Percentiles rank a stretch among this genome's conserved stretches.
These are phyloP conservation scores for Neocrepidodera transversa DNA, from an alignment of 2,888 invertebrate genomes.

Conservation along the genomic window DNA sequence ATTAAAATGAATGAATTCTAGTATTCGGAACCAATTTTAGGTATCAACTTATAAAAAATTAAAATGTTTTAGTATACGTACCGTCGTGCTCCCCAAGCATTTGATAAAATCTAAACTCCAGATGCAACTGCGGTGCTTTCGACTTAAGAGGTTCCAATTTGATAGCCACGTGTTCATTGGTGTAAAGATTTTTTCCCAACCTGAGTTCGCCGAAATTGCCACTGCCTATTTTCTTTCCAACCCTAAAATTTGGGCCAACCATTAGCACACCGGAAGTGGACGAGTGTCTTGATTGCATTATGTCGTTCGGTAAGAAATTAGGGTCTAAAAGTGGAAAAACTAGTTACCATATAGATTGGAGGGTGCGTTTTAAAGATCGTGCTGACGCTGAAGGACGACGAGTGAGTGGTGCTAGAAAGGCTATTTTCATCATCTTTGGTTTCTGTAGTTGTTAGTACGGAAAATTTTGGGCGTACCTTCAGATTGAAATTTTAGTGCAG, in stretches of 20 bases:
- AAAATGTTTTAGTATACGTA: slow-evolving; percentile 55
- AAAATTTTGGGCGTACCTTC: slow-evolving; percentile 31
- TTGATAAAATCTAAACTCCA: slow-evolving; percentile 99
- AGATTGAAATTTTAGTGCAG: slow-evolving; percentile 16
- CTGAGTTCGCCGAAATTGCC: slow-evolving; percentile 99
- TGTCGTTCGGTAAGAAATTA: slow-evolving; percentile 39
- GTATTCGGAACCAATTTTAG: no score
- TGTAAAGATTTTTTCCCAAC: slow-evolving; percentile 99
- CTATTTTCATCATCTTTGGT: slow-evolving; percentile 42
- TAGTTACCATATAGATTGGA: slow-evolving; percentile 43
- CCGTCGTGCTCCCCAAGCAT: slow-evolving; percentile 96
- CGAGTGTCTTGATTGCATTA: slow-evolving; percentile 82
- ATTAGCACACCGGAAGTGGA: slow-evolving; percentile 91
- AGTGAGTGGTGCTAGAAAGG: slow-evolving; percentile 28
- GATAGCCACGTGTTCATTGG: slow-evolving; percentile 99
- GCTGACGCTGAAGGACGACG: slow-evolving; percentile 4
- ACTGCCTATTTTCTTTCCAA: slow-evolving; percentile 99
- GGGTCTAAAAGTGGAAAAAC: slow-evolving; percentile 39
- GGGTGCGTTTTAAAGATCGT: slow-evolving; percentile 18
- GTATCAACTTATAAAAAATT: no score
- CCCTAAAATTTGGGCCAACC: slow-evolving; percentile 99
- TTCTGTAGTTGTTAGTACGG: background rate
- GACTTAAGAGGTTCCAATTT: slow-evolving; percentile 99
- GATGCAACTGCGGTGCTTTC: slow-evolving; percentile 98
- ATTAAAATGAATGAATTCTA: no score